Evolutionary conservation across 2,888 invertebrate genomes (phyloP), one percentile per base, ranked within the genome.

Genomic region (Lasius fuliginosus): DNA sequence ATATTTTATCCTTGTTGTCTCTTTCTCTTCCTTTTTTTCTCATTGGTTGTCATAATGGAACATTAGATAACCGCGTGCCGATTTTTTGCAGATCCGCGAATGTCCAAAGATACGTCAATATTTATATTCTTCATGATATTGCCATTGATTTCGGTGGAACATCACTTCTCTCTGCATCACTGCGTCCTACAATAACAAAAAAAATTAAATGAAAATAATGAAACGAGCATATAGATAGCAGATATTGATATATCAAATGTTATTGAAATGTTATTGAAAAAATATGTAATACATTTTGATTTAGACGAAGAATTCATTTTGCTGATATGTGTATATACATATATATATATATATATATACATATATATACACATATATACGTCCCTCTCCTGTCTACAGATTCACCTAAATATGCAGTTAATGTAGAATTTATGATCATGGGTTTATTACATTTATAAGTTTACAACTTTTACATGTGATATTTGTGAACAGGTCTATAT

Each of bases 11-110:
- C 33, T 33, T 30, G 23, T 6, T 11, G 23, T 23, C 53, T 9
- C 65, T 9, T 58, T 5, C 1, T 27, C 23, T 53, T 53, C n/a
- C n/a, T n/a, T 53, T 8, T n/a, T 8, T n/a, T 53, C n/a, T 53
- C 33, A n/a, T 82, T 30, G 42, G 8, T 30, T 79, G 56, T 73
- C 87, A 86, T 89, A 71, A 85, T 79, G 73, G 8, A 23, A 90
- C 83, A 33, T 88, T 84, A 23, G 83, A 84, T 9, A 86, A 87
- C 0, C 87, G 60, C 0, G 79, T 89, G 30, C 76, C 81, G 62
- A 87, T 74, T 33, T 82, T 84, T 56, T 88, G 23, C 77, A 53
- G 60, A 40, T 1, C 83, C 58, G 8, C 71, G 65, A 36, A 71
- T 30, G 60, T 79, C 33, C 68, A 83, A 81, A 15, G 67, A 36